phyloP scores from a whole-genome alignment of 2,113 vertebrate genomes.

The Cyprinodon variegatus region DNA sequence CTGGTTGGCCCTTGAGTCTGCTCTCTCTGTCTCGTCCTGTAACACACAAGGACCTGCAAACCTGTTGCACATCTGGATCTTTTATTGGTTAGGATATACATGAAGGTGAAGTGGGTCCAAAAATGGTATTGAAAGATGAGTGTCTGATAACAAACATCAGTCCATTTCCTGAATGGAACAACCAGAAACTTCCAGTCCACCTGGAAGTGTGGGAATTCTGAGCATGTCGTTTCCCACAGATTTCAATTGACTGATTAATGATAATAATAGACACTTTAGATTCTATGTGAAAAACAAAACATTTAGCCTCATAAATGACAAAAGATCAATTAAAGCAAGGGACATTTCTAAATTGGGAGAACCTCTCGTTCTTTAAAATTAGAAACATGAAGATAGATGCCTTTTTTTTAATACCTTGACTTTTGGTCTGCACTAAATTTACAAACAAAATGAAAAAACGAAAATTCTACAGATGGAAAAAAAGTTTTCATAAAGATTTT shows the following conservation, averaged over 20 bases:
- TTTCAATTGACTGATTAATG: constrained; percentile 2
- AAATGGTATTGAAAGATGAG: constrained; percentile 1
- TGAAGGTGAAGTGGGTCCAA: neutral
- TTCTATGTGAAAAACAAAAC: neutral
- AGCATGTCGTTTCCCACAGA: constrained; percentile 39
- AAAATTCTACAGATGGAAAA: no score
- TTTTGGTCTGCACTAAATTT: neutral
- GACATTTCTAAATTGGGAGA: neutral
- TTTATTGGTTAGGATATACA: constrained; percentile 1
- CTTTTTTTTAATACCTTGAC: neutral
- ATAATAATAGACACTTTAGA: neutral
- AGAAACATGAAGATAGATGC: no score
- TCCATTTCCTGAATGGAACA: constrained; percentile 27
- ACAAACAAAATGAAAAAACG: no score
- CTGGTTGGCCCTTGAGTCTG: constrained; percentile 35
- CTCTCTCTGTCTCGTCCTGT: constrained; percentile 45
- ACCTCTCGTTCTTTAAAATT: no score
- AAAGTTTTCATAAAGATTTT: no score
- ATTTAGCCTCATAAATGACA: no score
- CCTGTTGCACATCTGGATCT: neutral
- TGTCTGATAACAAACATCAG: constrained; percentile 8
- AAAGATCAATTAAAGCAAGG: no score
- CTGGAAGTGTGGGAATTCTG: constrained; percentile 38
- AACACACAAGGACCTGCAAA: constrained; percentile 19
- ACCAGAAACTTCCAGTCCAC: constrained; percentile 26